Evolutionary conservation across 2,113 vertebrate species (phyloP), one percentile per base, ranked within the genome.

Genomic region (Clinocottus analis): DNA sequence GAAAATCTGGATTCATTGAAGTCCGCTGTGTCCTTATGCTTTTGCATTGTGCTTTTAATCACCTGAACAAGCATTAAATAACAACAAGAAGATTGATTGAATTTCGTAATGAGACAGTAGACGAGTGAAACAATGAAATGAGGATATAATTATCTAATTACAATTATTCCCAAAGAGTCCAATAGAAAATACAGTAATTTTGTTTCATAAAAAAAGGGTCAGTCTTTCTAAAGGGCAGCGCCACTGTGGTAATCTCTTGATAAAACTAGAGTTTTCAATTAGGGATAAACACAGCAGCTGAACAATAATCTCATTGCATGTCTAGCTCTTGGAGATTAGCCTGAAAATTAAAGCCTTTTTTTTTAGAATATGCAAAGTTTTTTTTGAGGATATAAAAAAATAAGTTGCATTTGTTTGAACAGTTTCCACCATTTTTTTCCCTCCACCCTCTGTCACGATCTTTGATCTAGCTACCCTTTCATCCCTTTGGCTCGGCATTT

Each of bases 141-240:
- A 71, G 61, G 53, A 64, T 72, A 72, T 85, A 85, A 91, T 89
- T 87, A 85, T 78, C 35, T 66, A 25, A 68, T 17, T 84, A 73
- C 79, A 92, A 86, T 80, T 53, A 87, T 84, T 68, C 74, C 62
- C 78, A 76, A 62, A 61, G 67, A 81, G 76, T 74, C 68, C 45
- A 81, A 74, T 78, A 85, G 35, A 85, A 85, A 76, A 83, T 37
- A 59, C 56, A 77, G 67, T 55, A 51, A 81, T 74, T 89, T 64
- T 21, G 68, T 5, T 89, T 77, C 41, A 17, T 85, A 45, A 72
- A 70, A n/a, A 81, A 67, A 69, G 53, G 74, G 84, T 85, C 79
- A 70, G 67, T 61, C 61, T 80, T 71, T 60, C 74, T 76, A 80
- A 82, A 80, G 75, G 76, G 43, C 70, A 75, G 45, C n/a, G 23